Evolutionary conservation across 1,140 invertebrate species (phyloP).

Genomic region (Monomorium pharaonis): DNA sequence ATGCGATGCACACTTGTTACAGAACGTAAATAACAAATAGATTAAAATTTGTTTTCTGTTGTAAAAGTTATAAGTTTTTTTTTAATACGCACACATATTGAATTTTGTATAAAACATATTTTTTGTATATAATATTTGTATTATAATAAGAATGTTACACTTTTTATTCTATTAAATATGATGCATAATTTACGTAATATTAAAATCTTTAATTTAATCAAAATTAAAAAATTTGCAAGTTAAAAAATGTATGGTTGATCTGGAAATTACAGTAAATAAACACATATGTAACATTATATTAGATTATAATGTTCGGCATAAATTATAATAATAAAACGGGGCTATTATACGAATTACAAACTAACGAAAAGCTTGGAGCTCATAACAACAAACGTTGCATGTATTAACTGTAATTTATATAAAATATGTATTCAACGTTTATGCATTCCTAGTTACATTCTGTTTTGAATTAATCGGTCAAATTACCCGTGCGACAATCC

Average conservation of each 20-base stretch:
- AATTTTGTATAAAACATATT: not conserved
- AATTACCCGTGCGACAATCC: not conserved
- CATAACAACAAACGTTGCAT: not conserved
- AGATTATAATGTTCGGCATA: not conserved
- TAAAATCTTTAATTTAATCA: not conserved
- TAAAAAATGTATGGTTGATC: not conserved
- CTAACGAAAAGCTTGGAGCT: not conserved
- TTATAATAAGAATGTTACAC: not conserved
- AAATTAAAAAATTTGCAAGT: not conserved
- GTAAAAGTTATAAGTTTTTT: not conserved
- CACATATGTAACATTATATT: not conserved
- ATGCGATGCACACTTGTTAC: not conserved
- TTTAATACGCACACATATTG: not conserved
- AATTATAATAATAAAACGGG: not conserved
- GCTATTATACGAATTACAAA: not conserved
- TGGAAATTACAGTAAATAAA: not conserved
- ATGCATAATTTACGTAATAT: not conserved
- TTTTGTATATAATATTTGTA: not conserved
- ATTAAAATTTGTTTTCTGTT: not conserved
- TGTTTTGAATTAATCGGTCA: constrained; percentile 1
- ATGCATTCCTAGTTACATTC: not conserved
- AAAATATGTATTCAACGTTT: not conserved
- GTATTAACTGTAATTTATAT: not conserved
- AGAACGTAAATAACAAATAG: not conserved
- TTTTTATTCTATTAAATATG: not conserved